phyloP scores from a whole-genome alignment of 2,113 vertebrate species.

The Pteronura brasiliensis region DNA sequence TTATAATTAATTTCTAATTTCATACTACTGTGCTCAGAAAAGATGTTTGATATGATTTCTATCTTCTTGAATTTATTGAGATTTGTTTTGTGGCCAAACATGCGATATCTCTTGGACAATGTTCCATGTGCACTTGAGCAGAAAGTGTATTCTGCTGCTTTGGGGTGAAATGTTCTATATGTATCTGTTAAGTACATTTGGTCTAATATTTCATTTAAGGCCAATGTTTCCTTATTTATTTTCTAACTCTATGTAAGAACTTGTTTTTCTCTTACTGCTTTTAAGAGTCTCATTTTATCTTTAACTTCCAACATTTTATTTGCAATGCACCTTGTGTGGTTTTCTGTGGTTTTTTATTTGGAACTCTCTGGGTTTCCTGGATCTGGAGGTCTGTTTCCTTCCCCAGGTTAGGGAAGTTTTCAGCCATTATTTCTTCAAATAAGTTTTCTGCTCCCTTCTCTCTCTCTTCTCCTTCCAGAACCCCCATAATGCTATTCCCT shows the following conservation, averaged over 20 bases:
- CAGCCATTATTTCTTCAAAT: not conserved
- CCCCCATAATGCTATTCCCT: not conserved
- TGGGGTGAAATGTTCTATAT: not conserved
- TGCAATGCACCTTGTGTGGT: not conserved
- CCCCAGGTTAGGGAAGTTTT: not conserved
- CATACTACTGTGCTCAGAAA: not conserved
- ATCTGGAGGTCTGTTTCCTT: not conserved
- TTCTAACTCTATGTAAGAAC: not conserved
- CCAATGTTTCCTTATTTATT: not conserved
- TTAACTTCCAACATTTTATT: not conserved
- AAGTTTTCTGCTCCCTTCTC: not conserved
- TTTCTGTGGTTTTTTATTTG: not conserved
- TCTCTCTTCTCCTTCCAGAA: not conserved
- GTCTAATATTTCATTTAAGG: not conserved
- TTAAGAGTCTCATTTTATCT: not conserved
- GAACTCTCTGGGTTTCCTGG: not conserved
- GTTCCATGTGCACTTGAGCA: not conserved
- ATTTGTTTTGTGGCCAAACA: not conserved
- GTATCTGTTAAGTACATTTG: not conserved
- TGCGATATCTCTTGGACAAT: not conserved
- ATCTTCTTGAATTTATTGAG: not conserved
- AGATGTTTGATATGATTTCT: not conserved
- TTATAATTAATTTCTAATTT: not conserved
- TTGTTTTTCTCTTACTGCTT: not conserved
- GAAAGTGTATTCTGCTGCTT: not conserved